Evolutionary conservation across 2,113 vertebrate species (phyloP), one percentile per base, ranked within the genome.

Genomic region (Leucopsar rothschildi): DNA sequence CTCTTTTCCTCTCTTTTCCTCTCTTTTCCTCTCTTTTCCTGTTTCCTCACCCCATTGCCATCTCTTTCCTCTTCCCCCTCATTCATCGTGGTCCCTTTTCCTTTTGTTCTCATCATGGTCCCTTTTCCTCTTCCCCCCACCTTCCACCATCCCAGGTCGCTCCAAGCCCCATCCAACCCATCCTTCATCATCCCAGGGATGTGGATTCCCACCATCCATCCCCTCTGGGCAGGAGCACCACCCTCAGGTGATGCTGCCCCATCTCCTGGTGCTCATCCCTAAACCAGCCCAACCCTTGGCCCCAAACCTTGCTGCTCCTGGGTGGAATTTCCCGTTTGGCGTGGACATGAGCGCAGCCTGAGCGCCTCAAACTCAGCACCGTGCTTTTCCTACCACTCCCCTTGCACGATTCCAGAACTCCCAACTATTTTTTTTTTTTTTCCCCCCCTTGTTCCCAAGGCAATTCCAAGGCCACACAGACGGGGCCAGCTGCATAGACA

Each of bases 381-480:
- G 0, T 16, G 53, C n/a, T 17, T 15, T 23, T 4, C 1, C 42
- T 3, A 1, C 18, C 0, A 0, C n/a, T 47, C 18, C 22, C 35
- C 39, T 52, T 4, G 16, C 17, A 1, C 14, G 27, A 50, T 50
- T 9, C 25, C 49, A 50, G 8, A 16, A 10, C 23, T 10, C 14
- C 4, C 37, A 37, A 37, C 37, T 37, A 8, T 37, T 37, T 7
- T 17, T 52, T 23, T 37, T 44, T 15, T 39, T 39, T 39, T 35
- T 35, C 35, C 39, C 25, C 55, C 39, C 25, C 55, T 27, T n/a
- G 53, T 77, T 4, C 69, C 6, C 4, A 57, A 98, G 99, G 98
- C 99, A 99, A 96, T 99, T 99, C 98, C 99, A 99, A 92, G 99
- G 99, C 55, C 99, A 99, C 98, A 99, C 99, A 0, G 99, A 99